Base-by-base conservation (phyloP, 2,888 invertebrate species). In the Chrysomela aeneicollis region DNA sequence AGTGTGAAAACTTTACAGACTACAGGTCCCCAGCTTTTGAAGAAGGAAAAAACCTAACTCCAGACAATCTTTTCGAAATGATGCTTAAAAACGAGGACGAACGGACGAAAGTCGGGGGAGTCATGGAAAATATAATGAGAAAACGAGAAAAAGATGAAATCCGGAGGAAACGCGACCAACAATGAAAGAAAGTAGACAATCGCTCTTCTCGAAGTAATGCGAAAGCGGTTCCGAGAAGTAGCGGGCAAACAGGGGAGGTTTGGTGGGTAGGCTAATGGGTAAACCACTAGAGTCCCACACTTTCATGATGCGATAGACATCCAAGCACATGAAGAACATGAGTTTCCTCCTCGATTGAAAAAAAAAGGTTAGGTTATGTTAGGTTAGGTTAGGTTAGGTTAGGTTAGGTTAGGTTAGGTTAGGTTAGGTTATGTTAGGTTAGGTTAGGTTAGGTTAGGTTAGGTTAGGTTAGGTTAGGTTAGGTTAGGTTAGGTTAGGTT, bases 311-410 rank as follows among this genome's bases (percentile, higher is more conserved):
- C 19, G 8, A 26, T 19, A 5, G 50, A 21, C 32, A 5, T 5
- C 8, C 12, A 50, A 50, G 50, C 21, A 1, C 1, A 21, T 6
- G 5, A 6, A n/a, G 9, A 5, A 10, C 50, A 50, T 5, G 21
- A 3, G 12, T 50, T 50, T 21, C 8, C 50, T 21, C 50, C 50
- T 26, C 50, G 10, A 0, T 6, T 26, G 26, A n/a, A 49, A 49
- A 49, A 49, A 49, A 49, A 49, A 49, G 9, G 49, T 49, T 49
- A 49, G n/a, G 17, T 49, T 17, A 17, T 1, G 49, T 49, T 49
- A 49, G 49, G 49, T 5, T 17, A 49, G 49, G 49, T 49, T 49
- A 49, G 49, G 49, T 15, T 17, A 17, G 49, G 49, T 15, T 17
- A 49, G 49, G 17, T 49, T 15, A 17, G 49, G 49, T 49, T 17